These are phyloP conservation scores for Eupeodes luniger DNA, from an alignment of 2,888 invertebrate species.

Conservation along the genomic window DNA sequence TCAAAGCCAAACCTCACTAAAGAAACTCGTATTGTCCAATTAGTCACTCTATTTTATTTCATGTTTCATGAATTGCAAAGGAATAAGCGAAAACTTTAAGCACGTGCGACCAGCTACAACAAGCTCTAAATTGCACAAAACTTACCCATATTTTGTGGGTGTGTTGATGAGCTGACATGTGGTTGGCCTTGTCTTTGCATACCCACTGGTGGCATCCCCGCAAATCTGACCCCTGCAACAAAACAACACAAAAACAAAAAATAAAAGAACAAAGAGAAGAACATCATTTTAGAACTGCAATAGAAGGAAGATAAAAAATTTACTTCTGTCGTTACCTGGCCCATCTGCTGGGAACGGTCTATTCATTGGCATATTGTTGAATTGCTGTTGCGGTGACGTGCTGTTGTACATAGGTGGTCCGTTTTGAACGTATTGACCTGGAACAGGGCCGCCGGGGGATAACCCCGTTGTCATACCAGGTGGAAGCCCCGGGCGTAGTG, in stretches of 20 bases:
- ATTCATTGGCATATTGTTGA: constrained; percentile 83
- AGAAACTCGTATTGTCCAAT: constrained; percentile 26
- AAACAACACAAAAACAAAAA: constrained; percentile 42
- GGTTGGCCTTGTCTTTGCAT: constrained; percentile 85
- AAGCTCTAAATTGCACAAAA: constrained; percentile 26
- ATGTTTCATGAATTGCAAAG: not conserved
- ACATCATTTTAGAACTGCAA: constrained; percentile 53
- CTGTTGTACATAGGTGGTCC: constrained; percentile 83
- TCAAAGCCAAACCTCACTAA: constrained; percentile 65
- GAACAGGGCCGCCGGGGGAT: constrained; percentile 81
- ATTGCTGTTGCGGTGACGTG: constrained; percentile 81
- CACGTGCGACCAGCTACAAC: constrained; percentile 23
- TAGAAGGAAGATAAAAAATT: constrained; percentile 39
- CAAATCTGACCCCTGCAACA: constrained; percentile 81
- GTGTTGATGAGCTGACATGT: constrained; percentile 88
- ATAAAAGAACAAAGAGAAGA: constrained; percentile 43
- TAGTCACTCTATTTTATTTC: constrained; percentile 16
- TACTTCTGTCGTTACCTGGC: constrained; percentile 80
- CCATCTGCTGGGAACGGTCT: constrained; percentile 82
- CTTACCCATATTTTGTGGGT: constrained; percentile 87
- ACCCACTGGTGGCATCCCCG: constrained; percentile 82
- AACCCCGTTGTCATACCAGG: constrained; percentile 82
- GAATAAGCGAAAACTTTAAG: constrained; percentile 27
- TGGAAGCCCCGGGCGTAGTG: constrained; percentile 82
- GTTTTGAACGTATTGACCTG: constrained; percentile 79